phyloP scores from a whole-genome alignment of 2,888 invertebrate species.

The Digitonthophagus gazella region DNA sequence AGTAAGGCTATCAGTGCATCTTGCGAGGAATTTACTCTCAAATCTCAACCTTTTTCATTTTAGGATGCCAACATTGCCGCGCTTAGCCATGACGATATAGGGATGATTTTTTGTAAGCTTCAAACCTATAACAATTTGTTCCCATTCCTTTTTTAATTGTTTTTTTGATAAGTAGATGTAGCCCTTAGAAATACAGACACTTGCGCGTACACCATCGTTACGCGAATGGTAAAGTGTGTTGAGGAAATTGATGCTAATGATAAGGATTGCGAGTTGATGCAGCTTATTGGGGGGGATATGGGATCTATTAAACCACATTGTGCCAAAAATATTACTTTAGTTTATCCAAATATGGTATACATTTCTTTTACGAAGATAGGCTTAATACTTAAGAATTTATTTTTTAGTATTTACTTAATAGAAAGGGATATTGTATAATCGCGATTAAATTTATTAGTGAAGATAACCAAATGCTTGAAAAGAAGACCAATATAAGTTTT shows the following conservation, averaged over 20 bases:
- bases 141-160: neutral
- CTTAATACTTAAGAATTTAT: neutral
- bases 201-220: slow-evolving; percentile 37
- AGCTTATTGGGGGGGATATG: slow-evolving; percentile 47
- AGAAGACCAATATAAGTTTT: slow-evolving; percentile 35
- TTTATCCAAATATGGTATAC: slow-evolving; percentile 48
- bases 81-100: slow-evolving; percentile 39
- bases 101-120: slow-evolving; percentile 42
- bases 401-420: slow-evolving; percentile 37
- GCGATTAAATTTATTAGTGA: slow-evolving; percentile 34
- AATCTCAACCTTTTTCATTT: slow-evolving; percentile 18
- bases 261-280: slow-evolving; percentile 43
- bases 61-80: slow-evolving; percentile 39
- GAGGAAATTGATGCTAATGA: slow-evolving; percentile 39
- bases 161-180: slow-evolving; percentile 33
- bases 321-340: slow-evolving; percentile 44
- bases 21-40: no score
- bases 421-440: slow-evolving; percentile 37
- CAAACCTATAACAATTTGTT: neutral
- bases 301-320: slow-evolving; percentile 39
- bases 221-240: slow-evolving; percentile 44
- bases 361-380: neutral
- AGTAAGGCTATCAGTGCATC: slow-evolving; percentile 31
- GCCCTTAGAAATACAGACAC: slow-evolving; percentile 35
- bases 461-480: slow-evolving; percentile 30